Conservation (phyloP, 2,797 vertebrate species). For the Oryzias sinensis region DNA sequence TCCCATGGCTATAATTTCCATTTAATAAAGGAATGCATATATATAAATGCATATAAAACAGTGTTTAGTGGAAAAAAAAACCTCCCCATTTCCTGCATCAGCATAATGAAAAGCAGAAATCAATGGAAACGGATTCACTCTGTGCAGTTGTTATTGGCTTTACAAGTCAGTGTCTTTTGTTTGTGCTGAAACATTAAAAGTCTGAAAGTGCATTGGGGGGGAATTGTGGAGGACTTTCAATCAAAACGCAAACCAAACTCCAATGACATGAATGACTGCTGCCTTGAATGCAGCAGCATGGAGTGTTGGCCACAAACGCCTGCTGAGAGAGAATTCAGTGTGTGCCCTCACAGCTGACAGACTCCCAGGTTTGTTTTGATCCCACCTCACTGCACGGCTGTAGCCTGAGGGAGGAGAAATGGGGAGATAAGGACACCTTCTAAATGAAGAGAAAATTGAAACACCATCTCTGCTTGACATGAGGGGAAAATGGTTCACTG, state of each 20-base stretch:
- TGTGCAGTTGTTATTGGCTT: constrained; percentile 30
- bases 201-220: neutral
- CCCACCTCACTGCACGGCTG: constrained; percentile 7
- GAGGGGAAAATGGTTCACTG: constrained; percentile 15
- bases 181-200: constrained; percentile 10
- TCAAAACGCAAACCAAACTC: constrained; percentile 49
- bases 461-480: constrained; percentile 3
- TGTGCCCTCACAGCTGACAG: constrained; percentile 27
- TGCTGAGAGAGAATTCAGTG: constrained; percentile 27
- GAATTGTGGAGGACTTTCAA: constrained; percentile 20
- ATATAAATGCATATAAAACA: constrained; percentile 18
- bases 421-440: constrained; percentile 16
- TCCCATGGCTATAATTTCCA: constrained; percentile 52
- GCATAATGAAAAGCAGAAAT: constrained; percentile 70
- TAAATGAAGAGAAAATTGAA: constrained; percentile 18
- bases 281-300: constrained; percentile 34
- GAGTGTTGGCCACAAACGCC: constrained; percentile 28
- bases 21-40: constrained; percentile 50
- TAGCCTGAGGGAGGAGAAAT: constrained; percentile 22
- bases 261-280: constrained; percentile 40
- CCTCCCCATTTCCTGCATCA: constrained; percentile 27
- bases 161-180: constrained; percentile 12
- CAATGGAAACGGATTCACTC: constrained; percentile 48
- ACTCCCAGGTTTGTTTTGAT: constrained; percentile 37
- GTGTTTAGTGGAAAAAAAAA: constrained; percentile 45